These are phyloP conservation scores for Piaya cayana DNA, from an alignment of 2,113 vertebrate genomes.

Conservation along the genomic window DNA sequence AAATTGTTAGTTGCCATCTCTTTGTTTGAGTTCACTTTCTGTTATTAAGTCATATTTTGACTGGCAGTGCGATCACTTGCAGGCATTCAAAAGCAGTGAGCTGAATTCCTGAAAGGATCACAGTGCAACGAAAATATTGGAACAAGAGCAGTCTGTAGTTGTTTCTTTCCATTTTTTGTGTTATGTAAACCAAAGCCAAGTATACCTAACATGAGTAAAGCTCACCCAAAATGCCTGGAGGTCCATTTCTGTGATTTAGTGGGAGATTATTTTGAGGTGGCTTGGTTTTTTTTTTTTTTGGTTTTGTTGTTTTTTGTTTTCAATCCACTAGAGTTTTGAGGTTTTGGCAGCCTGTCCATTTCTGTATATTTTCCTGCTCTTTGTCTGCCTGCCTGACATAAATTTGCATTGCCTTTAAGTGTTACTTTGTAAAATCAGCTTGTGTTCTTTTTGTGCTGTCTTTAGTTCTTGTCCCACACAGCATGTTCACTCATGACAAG, in stretches of 20 bases:
- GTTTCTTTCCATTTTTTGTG: neutral
- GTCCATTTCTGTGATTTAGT: neutral
- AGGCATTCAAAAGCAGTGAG: neutral
- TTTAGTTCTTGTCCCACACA: constrained; percentile 33
- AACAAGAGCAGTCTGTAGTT: neutral
- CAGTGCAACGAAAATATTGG: neutral
- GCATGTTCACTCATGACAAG: neutral
- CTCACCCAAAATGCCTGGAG: neutral
- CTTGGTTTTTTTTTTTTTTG: neutral
- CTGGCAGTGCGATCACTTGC: neutral
- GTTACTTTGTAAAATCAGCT: neutral
- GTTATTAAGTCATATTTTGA: neutral
- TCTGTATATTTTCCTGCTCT: neutral
- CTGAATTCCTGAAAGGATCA: neutral
- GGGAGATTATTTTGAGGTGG: neutral
- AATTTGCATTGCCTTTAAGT: neutral
- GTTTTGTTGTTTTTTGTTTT: neutral
- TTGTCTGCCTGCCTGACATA: neutral
- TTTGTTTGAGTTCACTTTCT: neutral
- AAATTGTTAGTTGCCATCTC: neutral
- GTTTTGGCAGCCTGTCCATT: neutral
- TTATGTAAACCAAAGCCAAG: neutral
- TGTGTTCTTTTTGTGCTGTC: neutral
- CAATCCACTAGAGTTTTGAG: neutral
- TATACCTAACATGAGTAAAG: neutral